Evolutionary conservation across 2,888 invertebrate genomes (phyloP).

Genomic region (Hirtodrosophila duncani): DNA sequence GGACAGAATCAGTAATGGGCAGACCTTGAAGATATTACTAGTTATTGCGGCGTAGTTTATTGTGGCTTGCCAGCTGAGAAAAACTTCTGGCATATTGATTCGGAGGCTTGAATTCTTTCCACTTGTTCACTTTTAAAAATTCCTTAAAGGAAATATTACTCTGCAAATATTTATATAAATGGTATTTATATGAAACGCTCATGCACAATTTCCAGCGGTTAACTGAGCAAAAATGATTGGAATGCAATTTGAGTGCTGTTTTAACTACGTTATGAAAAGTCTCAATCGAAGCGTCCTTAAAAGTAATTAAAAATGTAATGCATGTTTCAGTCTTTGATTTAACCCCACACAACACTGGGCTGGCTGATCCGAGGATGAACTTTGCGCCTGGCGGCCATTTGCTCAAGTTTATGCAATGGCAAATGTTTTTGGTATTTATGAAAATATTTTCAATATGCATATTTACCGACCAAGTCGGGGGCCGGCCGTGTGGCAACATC

Average conservation of each 20-base stretch:
- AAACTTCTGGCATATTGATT: too few species aligned
- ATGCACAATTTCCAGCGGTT: neutral
- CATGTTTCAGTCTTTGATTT: conserved; percentile 32
- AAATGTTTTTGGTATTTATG: conserved; percentile 49
- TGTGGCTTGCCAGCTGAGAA: too few species aligned
- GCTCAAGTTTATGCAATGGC: conserved; percentile 30
- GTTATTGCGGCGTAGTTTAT: too few species aligned
- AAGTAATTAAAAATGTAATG: conserved; percentile 38
- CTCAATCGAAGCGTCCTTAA: neutral
- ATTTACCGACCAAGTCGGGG: too few species aligned
- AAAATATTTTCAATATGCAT: conserved; percentile 45
- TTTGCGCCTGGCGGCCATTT: conserved; percentile 10
- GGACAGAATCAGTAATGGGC: too few species aligned
- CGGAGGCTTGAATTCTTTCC: too few species aligned
- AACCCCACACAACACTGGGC: conserved; percentile 1
- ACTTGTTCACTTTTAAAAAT: too few species aligned
- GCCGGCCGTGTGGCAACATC: too few species aligned
- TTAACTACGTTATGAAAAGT: neutral
- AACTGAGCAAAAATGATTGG: conserved; percentile 12
- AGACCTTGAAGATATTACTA: too few species aligned
- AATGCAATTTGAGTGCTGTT: conserved; percentile 13
- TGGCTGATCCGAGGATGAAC: neutral
- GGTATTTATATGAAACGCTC: too few species aligned
- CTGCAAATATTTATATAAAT: too few species aligned
- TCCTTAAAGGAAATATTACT: too few species aligned